Conservation (phyloP, 2,888 invertebrate species). For the Yponomeuta plumbellus region DNA sequence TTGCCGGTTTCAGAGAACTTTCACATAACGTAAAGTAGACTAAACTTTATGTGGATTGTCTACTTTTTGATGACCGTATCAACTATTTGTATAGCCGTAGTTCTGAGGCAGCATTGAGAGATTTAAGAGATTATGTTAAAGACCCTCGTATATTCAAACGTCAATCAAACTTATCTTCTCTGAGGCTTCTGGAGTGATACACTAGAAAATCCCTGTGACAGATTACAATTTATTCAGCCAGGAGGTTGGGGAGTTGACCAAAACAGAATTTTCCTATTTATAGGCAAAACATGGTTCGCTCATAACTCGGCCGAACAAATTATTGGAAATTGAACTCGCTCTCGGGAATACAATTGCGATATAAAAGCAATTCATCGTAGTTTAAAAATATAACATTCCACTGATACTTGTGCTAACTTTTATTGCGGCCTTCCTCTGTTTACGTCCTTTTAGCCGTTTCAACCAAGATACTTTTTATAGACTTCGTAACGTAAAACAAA, state of each 20-base stretch:
- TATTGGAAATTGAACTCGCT: constrained; percentile 7
- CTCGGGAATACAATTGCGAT: constrained; percentile 13
- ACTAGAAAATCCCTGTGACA: too few species aligned
- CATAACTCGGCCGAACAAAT: constrained; percentile 6
- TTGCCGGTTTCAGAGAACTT: neutral
- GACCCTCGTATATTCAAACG: neutral
- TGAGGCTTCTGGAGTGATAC: neutral
- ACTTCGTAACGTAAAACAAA: constrained; percentile 30
- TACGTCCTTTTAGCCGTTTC: constrained; percentile 43
- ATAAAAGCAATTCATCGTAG: constrained; percentile 23
- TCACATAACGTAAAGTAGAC: neutral
- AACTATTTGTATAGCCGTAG: neutral
- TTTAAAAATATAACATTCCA: constrained; percentile 35
- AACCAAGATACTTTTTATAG: constrained; percentile 50
- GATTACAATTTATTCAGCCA: neutral
- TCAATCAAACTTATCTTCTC: neutral
- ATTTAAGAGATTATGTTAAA: neutral
- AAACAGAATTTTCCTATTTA: neutral
- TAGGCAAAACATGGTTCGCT: neutral
- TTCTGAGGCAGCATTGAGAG: neutral
- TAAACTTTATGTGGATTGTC: neutral
- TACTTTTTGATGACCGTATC: neutral
- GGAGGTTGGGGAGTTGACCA: neutral
- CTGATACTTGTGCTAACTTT: constrained; percentile 44
- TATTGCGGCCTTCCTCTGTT: constrained; percentile 46